Percentiles rank a stretch among this genome's conserved stretches.
Conservation (phyloP, 2,888 invertebrate genomes). For the Odontocerum albicorne region DNA sequence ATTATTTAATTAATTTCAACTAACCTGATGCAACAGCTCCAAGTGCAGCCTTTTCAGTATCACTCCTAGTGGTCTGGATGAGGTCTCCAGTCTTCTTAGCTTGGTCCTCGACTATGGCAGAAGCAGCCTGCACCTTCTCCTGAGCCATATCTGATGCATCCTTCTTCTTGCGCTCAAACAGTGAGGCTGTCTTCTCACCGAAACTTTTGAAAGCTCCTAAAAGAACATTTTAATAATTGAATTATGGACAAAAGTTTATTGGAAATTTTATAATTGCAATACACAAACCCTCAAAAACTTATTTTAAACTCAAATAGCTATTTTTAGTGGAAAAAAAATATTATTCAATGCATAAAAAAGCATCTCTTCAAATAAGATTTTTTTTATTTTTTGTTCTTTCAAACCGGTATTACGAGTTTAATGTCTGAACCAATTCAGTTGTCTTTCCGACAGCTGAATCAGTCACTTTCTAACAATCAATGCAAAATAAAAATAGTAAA, state of each 20-base stretch:
- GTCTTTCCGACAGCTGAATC: no score
- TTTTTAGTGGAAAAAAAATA: no score
- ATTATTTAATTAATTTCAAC: no score
- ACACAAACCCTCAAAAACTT: no score
- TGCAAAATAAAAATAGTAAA: no score
- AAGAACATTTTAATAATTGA: conserved; percentile 24
- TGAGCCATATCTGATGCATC: conserved; percentile 65
- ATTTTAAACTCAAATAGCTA: no score
- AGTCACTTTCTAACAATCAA: no score
- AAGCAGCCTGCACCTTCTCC: conserved; percentile 63
- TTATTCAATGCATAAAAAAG: no score
- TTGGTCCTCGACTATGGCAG: conserved; percentile 64
- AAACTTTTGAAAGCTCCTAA: conserved; percentile 70
- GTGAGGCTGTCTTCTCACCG: conserved; percentile 70
- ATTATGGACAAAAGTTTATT: not conserved
- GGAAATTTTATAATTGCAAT: not conserved
- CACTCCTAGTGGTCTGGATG: conserved; percentile 59
- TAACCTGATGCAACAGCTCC: conserved; percentile 55
- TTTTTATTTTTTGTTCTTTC: no score
- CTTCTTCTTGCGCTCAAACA: conserved; percentile 73
- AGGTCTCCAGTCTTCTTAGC: conserved; percentile 64
- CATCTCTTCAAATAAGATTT: no score
- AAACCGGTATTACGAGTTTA: no score
- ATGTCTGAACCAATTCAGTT: no score
- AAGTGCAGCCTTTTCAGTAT: conserved; percentile 54